phyloP scores from a whole-genome alignment of 2,797 vertebrate genomes.

The Numenius phaeopus region DNA sequence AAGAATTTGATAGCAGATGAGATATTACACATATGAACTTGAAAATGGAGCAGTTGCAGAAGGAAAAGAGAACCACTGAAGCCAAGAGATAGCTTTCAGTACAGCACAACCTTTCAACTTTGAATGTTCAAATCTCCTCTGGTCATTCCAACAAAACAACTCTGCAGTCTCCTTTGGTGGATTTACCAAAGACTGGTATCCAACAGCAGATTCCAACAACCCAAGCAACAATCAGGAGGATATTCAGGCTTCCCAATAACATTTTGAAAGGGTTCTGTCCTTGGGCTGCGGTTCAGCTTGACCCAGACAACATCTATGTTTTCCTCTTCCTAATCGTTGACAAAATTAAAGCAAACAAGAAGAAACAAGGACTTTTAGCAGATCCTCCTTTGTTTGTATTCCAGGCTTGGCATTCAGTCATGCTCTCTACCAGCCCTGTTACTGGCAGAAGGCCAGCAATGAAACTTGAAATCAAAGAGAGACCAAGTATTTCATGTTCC shows the following conservation, averaged over 20 bases:
- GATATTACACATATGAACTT: background rate
- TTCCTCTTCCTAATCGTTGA: conserved; percentile 44
- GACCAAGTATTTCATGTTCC: background rate
- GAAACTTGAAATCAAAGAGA: conserved; percentile 20
- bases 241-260: conserved; percentile 7
- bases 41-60: background rate
- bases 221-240: background rate
- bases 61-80: background rate
- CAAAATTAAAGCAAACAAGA: conserved; percentile 59
- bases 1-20: background rate
- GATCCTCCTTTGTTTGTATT: conserved; percentile 47
- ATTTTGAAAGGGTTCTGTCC: conserved; percentile 4
- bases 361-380: conserved; percentile 34
- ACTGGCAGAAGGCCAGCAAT: background rate
- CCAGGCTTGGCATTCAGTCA: background rate
- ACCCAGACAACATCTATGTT: conserved; percentile 15
- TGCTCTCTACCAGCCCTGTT: background rate
- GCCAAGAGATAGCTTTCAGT: background rate
- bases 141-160: background rate
- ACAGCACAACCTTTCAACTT: background rate
- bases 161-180: background rate
- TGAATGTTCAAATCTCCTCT: background rate
- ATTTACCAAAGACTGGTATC: background rate
- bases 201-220: background rate
- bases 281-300: conserved; percentile 31